Base-by-base conservation (phyloP, 2,888 invertebrate genomes). In the Drosophila tanythrix region DNA sequence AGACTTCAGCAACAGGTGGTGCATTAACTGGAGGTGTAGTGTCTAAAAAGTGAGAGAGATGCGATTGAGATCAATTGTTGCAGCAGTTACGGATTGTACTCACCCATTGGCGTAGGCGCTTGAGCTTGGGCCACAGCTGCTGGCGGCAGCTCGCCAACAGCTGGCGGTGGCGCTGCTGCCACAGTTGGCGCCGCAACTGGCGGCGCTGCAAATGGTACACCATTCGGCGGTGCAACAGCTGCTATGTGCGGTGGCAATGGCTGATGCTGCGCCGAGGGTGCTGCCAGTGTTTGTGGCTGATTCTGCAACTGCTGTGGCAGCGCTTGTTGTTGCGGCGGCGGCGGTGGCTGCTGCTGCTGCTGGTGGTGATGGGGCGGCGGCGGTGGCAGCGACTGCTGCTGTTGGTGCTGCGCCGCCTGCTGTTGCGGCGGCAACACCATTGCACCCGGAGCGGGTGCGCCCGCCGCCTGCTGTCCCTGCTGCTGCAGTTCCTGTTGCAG, bases 221-320 rank as follows among this genome's bases (percentile, higher is more conserved):
- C 85, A 29, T 85, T 85, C n/a, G 88, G 70, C 4, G 89, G 88
- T 48, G 71, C 76, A 18, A 53, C 64, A 3, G 75, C 61, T 18
- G 74, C 58, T 68, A 89, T 70, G 31, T 86, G 85, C 29, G 89
- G 63, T 10, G 85, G 82, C 73, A 86, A 43, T 29, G 89, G 82
- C 46, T 77, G 85, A 63, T 87, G 89, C 48, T 84, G 88, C 18
- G 67, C 88, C 53, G 83, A 31, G 7, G 85, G 52, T 40, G 71
- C 74, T 58, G 78, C 55, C 53, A 81, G 51, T 25, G 63, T 63
- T 27, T 68, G 79, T 2, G 98, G 98, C 0, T 99, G 99, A 90
- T 98, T 98, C 92, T 99, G 97, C 89, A 98, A 97, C 0, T 99
- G 99, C 91, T 99, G 98, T 92, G 99, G 99, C 25, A 71, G 82